A percentile compares a stretch with the other conserved stretches of the same genome.
Conservation (phyloP, 2,113 vertebrate species). For the Phoxinus phoxinus region DNA sequence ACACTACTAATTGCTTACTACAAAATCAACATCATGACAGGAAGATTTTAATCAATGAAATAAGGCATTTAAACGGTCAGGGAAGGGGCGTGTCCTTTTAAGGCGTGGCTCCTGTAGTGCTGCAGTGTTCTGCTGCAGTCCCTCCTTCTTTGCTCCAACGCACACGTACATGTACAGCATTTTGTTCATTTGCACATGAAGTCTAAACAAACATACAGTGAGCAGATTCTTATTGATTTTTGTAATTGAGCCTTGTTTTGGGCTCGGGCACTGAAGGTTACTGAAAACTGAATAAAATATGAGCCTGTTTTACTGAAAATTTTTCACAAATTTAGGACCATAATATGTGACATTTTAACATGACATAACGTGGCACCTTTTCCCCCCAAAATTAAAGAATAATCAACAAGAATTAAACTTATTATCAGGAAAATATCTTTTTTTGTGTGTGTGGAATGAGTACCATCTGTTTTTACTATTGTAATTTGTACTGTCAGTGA, state of each 20-base stretch:
- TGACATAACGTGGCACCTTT: neutral
- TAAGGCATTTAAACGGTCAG: neutral
- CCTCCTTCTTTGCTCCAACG: constrained; percentile 30
- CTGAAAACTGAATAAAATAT: constrained; percentile 8
- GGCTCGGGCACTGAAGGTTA: constrained; percentile 3
- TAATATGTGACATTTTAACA: neutral
- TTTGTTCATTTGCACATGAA: constrained; percentile 66
- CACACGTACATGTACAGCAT: constrained; percentile 18
- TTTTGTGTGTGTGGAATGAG: neutral
- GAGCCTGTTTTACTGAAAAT: neutral
- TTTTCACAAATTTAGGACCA: neutral
- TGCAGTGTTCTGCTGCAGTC: constrained; percentile 50
- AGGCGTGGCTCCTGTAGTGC: constrained; percentile 63
- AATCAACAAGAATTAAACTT: neutral
- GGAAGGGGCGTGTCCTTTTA: constrained; percentile 36
- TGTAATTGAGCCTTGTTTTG: constrained; percentile 63
- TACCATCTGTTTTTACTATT: neutral
- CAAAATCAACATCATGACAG: neutral
- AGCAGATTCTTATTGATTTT: constrained; percentile 62
- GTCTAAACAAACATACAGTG: constrained; percentile 61
- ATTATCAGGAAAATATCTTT: neutral
- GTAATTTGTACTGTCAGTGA: neutral
- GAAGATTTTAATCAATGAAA: neutral
- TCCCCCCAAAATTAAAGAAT: neutral
- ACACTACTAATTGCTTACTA: neutral